Percentiles rank a stretch among this genome's conserved stretches.
Conservation (phyloP, 2,888 invertebrate species). For the Eucera pruinosa region DNA sequence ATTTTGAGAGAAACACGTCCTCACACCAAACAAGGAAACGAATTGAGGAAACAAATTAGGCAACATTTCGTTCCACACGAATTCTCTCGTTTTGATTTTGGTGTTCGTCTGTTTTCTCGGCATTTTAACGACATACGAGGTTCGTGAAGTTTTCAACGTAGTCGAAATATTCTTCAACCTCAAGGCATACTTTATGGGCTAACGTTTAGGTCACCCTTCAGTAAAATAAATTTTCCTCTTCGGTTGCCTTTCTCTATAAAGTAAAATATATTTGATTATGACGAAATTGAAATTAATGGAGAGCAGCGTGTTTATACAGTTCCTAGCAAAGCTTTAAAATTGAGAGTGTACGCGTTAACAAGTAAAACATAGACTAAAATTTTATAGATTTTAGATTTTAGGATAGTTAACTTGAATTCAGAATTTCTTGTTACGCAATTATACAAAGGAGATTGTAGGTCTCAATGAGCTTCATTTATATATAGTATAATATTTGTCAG, state of each 20-base stretch:
- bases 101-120: constrained; percentile 6
- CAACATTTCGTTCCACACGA: neutral
- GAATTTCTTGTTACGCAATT: no score
- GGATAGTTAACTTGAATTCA: no score
- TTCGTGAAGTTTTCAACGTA: no score
- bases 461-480: no score
- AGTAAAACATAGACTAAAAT: no score
- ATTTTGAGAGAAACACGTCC: neutral
- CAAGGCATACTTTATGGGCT: neutral
- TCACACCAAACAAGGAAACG: neutral
- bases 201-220: constrained; percentile 6
- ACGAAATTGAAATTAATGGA: neutral
- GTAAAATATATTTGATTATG: neutral
- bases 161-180: neutral
- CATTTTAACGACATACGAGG: neutral
- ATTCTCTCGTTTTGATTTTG: neutral
- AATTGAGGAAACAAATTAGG: neutral
- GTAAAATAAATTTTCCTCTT: neutral
- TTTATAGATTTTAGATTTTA: no score
- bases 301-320: neutral
- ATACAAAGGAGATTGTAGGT: no score
- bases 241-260: neutral
- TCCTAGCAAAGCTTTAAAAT: no score
- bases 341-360: no score
- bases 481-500: no score